Conservation (phyloP, 2,888 invertebrate genomes). For the Azorinus chamasolen region DNA sequence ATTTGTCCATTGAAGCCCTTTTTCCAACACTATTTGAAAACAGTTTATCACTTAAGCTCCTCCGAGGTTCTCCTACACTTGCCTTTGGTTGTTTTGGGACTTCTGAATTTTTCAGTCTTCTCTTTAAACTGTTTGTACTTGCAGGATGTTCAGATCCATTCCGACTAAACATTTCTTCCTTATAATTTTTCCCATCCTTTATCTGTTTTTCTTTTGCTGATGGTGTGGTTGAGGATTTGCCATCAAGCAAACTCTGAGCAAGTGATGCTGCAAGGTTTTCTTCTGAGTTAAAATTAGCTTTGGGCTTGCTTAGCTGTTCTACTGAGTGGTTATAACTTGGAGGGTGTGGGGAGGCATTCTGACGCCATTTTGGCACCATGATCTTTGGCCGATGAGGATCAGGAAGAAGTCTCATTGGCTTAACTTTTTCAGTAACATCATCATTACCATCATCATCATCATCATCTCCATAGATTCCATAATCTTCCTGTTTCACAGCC, state of each 20-base stretch:
- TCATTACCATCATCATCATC: slow-evolving; percentile 64
- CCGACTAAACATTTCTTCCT: too few species aligned
- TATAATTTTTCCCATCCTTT: too few species aligned
- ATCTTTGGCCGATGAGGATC: slow-evolving; percentile 62
- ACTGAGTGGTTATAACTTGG: slow-evolving; percentile 50
- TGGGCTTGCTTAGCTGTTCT: slow-evolving; percentile 33
- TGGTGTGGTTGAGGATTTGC: slow-evolving; percentile 15
- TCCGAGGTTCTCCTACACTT: slow-evolving; percentile 3
- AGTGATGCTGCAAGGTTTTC: slow-evolving; percentile 65
- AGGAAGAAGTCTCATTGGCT: slow-evolving; percentile 56
- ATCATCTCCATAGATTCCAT: slow-evolving; percentile 72
- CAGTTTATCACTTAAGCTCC: not conserved
- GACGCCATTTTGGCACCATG: slow-evolving; percentile 65
- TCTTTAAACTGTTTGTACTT: slow-evolving; percentile 31
- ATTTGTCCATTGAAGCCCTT: slow-evolving; percentile 35
- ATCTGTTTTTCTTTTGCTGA: too few species aligned
- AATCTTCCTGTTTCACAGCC: slow-evolving; percentile 59
- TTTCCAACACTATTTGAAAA: not conserved
- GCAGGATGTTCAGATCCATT: not conserved
- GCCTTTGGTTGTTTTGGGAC: slow-evolving; percentile 25
- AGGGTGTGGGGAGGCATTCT: slow-evolving; percentile 58
- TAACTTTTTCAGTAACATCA: slow-evolving; percentile 31
- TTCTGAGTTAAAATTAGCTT: slow-evolving; percentile 41
- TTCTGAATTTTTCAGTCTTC: slow-evolving; percentile 13
- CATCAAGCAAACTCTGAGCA: slow-evolving; percentile 63